Evolutionary conservation across 2,797 vertebrate species (phyloP), one percentile per base, ranked within the genome.

Genomic region (Sciurus carolinensis): DNA sequence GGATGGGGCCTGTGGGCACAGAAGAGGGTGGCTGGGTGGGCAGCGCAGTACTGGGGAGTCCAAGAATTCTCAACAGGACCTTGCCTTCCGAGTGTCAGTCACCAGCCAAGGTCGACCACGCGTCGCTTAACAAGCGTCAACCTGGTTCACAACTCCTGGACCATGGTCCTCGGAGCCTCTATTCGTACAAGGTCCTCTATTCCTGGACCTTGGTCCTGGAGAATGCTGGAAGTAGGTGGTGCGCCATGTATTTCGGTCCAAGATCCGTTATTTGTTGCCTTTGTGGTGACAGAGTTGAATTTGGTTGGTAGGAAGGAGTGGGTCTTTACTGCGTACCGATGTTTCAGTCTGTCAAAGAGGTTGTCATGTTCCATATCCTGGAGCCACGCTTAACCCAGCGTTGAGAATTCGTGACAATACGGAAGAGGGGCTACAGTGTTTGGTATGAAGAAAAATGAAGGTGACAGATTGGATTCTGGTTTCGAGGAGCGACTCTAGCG

Each of bases 341-440:
- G 83, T 88, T 85, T 91, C 79, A 66, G 59, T 77, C 79, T 91
- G 67, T 95, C 93, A 89, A 84, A 90, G 39, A 86, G 82, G 89
- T 72, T 64, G 42, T 39, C 83, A 52, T 30, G 52, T 14, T 44
- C 75, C 50, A 2, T 18, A 75, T 80, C 80, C 64, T 72, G 57
- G 39, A 89, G n/a, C 18, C 36, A 80, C 81, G 69, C 90, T 77
- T 79, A 89, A 92, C 24, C 42, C 67, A 20, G 20, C 33, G 22
- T 72, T 90, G 79, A n/a, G 91, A 92, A 94, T 83, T 92, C 77
- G 91, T 30, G 75, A 36, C 66, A 86, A 76, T 22, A 86, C 18
- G 44, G 52, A 85, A 79, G 33, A 57, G 7, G 5, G 30, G 3
- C 33, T 81, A 7, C 52, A 12, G 72, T 36, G 75, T 90, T 81